Percentiles rank a stretch among this genome's conserved stretches.
phyloP scores from a whole-genome alignment of 1,140 invertebrate species.

The Leptinotarsa undecemlineata region DNA sequence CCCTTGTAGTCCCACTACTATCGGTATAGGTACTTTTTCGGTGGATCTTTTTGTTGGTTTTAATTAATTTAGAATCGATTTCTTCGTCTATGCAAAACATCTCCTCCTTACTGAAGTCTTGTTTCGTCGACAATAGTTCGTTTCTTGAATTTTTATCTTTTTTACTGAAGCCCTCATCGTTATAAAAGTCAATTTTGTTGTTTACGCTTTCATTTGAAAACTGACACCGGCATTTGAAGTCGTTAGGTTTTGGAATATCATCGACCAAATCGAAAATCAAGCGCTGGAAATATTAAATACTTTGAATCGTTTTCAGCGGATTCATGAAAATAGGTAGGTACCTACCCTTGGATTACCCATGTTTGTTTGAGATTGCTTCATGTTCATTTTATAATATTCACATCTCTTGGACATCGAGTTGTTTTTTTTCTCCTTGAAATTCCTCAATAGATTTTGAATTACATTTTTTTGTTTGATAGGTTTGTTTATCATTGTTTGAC shows the following conservation, averaged over 20 bases:
- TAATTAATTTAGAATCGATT: slow-evolving; percentile 12
- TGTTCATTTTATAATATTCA: slow-evolving; percentile 28
- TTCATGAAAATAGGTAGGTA: not conserved
- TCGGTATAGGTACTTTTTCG: slow-evolving; percentile 37
- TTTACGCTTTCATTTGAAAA: slow-evolving; percentile 2
- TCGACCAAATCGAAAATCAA: slow-evolving; percentile 49
- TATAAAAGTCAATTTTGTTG: not conserved
- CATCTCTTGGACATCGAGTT: not conserved
- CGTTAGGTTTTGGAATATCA: slow-evolving; percentile 35
- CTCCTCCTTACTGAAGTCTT: not conserved
- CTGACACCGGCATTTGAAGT: slow-evolving; percentile 7
- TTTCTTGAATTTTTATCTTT: slow-evolving; percentile 23
- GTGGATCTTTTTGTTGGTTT: not conserved
- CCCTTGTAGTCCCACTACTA: slow-evolving; percentile 51
- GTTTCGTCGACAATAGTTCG: slow-evolving; percentile 11
- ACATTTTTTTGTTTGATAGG: not conserved
- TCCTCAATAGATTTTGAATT: slow-evolving; percentile 6
- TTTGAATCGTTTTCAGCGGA: not conserved
- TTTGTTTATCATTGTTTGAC: not conserved
- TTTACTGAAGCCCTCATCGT: slow-evolving; percentile 2
- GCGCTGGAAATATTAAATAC: slow-evolving; percentile 36
- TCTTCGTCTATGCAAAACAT: slow-evolving; percentile 4
- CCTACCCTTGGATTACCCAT: slow-evolving; percentile 16
- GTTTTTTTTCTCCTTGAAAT: slow-evolving; percentile 11
- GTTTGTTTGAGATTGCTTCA: slow-evolving; percentile 17